Evolutionary conservation across 1,140 invertebrate genomes (phyloP).

Genomic region (Zaprionus ornatus): DNA sequence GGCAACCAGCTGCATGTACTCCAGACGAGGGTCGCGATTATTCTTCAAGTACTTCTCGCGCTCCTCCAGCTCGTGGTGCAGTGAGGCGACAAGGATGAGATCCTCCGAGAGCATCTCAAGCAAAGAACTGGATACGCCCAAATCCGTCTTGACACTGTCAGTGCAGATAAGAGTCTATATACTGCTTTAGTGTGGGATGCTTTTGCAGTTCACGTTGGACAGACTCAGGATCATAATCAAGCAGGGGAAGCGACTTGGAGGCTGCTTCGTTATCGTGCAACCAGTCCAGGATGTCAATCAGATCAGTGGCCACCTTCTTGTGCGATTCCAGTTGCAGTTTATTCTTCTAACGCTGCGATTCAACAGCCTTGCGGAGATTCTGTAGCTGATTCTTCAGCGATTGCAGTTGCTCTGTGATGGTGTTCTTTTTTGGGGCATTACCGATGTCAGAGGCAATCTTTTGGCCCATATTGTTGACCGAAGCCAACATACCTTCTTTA

Average conservation of each 20-base stretch:
- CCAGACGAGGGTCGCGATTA: constrained; percentile 91
- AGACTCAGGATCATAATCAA: constrained; percentile 90
- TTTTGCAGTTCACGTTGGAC: constrained; percentile 92
- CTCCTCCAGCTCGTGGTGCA: constrained; percentile 92
- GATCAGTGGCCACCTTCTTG: constrained; percentile 90
- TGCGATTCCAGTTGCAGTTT: constrained; percentile 94
- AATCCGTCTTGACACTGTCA: constrained; percentile 88
- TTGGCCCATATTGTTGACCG: constrained; percentile 95
- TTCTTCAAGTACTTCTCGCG: constrained; percentile 91
- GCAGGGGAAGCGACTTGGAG: constrained; percentile 91
- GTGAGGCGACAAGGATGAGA: constrained; percentile 89
- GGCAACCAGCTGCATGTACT: constrained; percentile 89
- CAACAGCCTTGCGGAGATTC: constrained; percentile 91
- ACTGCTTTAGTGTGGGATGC: constrained; percentile 89
- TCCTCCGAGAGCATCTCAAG: constrained; percentile 93
- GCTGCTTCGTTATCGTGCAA: constrained; percentile 93
- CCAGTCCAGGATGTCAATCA: constrained; percentile 93
- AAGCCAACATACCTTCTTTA: constrained; percentile 93
- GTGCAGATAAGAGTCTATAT: constrained; percentile 89
- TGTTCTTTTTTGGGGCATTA: constrained; percentile 92
- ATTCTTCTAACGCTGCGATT: constrained; percentile 93
- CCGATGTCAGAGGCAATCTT: constrained; percentile 95
- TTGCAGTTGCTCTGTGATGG: constrained; percentile 93
- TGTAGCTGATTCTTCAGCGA: constrained; percentile 93
- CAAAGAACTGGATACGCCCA: constrained; percentile 90